Evolutionary conservation across 2,113 vertebrate genomes (phyloP), one percentile per base, ranked within the genome.

Genomic region (Prionailurus bengalensis): DNA sequence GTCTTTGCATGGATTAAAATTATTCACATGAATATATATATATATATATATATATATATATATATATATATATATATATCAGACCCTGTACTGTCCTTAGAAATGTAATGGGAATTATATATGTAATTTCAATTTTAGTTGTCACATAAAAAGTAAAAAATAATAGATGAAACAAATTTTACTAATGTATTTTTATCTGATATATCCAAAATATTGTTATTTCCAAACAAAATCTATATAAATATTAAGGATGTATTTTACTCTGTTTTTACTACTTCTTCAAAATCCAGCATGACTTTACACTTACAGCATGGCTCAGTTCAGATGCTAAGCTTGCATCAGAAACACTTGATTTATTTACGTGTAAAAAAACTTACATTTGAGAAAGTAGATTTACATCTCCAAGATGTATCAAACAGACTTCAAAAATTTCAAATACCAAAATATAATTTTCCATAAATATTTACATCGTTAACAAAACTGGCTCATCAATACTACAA

Each of bases 341-440:
- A 82, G 31, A 85, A 96, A 89, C 27, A 33, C 0, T 27, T 55
- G 6, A 89, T 73, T 48, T 97, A n/a, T 84, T 97, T 85, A 63
- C 61, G 33, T 85, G 45, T 27, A 93, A 51, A 81, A 81, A 66
- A 95, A 51, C 31, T 53, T 87, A 74, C 0, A 76, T 1, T 58
- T 81, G 19, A 89, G 3, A 29, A 51, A 89, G 21, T 14, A 63
- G 10, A 36, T 81, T 33, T 4, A 58, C 3, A 76, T 86, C 0
- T 0, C 9, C 45, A 89, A 87, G 82, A 85, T 65, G 90, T 91
- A 70, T 27, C 55, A 61, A 93, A 84, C 23, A 36, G 25, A 39
- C 19, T 73, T 68, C 31, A 55, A 91, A 19, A 16, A 71, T 89
- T 66, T 33, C 48, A 80, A 83, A 29, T 4, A 29, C 19, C 14